These are phyloP conservation scores for Laticauda colubrina DNA, from an alignment of 2,113 vertebrate species.

Conservation along the genomic window DNA sequence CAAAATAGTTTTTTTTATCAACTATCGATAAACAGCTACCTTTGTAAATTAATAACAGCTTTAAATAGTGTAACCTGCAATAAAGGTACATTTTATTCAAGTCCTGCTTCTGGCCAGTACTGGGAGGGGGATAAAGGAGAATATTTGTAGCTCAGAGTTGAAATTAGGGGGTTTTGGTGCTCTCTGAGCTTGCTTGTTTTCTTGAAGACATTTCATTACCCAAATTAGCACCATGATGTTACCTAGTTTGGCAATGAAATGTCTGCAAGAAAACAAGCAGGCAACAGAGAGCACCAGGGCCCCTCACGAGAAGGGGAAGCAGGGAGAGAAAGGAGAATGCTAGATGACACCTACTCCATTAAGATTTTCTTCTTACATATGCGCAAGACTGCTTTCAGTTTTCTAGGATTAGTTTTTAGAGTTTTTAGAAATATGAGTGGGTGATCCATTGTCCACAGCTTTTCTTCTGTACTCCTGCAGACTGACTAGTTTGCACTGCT, in stretches of 20 bases:
- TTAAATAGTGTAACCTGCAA: background rate
- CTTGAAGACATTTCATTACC: too few species aligned
- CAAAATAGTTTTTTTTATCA: conserved; percentile 20
- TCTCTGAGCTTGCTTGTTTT: too few species aligned
- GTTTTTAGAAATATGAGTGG: background rate
- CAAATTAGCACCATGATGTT: too few species aligned
- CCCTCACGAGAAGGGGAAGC: background rate
- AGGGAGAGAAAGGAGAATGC: background rate
- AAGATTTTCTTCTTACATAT: background rate
- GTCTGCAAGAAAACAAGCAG: too few species aligned
- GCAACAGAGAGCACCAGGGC: too few species aligned
- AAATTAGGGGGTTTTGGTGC: too few species aligned
- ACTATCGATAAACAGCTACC: conserved; percentile 2
- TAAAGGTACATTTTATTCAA: background rate
- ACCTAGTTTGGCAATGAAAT: too few species aligned
- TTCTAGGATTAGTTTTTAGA: background rate
- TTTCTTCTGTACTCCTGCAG: background rate
- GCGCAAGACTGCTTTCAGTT: background rate
- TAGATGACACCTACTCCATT: background rate
- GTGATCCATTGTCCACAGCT: background rate
- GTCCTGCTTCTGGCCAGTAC: background rate
- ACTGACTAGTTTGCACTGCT: background rate
- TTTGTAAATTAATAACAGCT: background rate
- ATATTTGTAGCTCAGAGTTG: too few species aligned
- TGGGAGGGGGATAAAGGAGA: background rate